Evolutionary conservation across 2,797 vertebrate species (phyloP).

Genomic region (Eulemur mongoz): DNA sequence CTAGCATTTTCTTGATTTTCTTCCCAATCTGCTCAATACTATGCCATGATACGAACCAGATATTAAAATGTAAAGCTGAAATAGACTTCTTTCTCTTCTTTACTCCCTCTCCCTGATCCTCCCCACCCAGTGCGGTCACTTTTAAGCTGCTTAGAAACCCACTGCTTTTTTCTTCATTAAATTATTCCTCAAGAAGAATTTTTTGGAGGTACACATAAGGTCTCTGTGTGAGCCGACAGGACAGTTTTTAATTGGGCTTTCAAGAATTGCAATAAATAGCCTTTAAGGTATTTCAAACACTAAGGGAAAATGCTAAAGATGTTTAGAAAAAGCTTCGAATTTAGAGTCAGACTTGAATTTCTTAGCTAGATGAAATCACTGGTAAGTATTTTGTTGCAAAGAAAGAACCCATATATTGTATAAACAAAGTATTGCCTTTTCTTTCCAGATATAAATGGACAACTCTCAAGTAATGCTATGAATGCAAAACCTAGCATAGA

Average conservation of each 20-base stretch:
- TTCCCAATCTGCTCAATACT: background rate
- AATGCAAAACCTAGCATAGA: background rate
- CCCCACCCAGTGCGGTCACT: slow-evolving; percentile 43
- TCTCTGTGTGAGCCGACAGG: slow-evolving; percentile 70
- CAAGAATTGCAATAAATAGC: slow-evolving; percentile 61
- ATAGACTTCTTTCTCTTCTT: slow-evolving; percentile 60
- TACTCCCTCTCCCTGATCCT: background rate
- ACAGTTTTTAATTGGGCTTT: slow-evolving; percentile 83
- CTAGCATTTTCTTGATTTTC: background rate
- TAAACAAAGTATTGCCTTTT: background rate
- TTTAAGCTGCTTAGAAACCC: slow-evolving; percentile 75
- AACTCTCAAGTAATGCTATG: background rate
- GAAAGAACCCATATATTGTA: background rate
- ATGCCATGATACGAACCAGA: slow-evolving; percentile 57
- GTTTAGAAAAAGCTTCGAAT: slow-evolving; percentile 52
- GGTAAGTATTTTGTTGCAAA: background rate
- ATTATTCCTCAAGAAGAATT: slow-evolving; percentile 62
- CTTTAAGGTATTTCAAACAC: slow-evolving; percentile 70
- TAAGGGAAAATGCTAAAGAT: slow-evolving; percentile 48
- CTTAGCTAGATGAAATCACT: background rate
- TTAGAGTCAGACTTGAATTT: background rate
- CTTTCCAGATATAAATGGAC: background rate
- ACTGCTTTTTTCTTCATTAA: slow-evolving; percentile 74
- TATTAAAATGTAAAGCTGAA: slow-evolving; percentile 74
- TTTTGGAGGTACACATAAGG: slow-evolving; percentile 45